Percentiles rank a stretch among this genome's conserved stretches.
These are phyloP conservation scores for Zosterops lateralis DNA, from an alignment of 2,113 vertebrate species.

Conservation along the genomic window DNA sequence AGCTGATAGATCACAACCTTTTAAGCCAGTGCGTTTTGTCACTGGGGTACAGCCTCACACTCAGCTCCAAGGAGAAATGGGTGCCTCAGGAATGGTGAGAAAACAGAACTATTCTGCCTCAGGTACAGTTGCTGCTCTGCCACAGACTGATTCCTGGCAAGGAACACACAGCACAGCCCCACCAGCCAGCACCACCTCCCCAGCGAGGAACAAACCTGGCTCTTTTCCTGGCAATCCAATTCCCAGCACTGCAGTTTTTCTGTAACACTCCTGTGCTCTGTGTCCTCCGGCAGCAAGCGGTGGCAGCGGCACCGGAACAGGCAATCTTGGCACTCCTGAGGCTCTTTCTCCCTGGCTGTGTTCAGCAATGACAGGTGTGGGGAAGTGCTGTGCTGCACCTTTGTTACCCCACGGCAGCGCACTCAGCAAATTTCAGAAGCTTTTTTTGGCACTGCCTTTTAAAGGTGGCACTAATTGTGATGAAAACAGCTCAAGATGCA, in stretches of 20 bases:
- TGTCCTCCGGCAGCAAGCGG: not conserved
- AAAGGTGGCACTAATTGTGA: not conserved
- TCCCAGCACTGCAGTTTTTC: not conserved
- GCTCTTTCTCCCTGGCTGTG: not conserved
- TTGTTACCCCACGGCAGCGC: not conserved
- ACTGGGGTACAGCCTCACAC: not conserved
- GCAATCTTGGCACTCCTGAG: not conserved
- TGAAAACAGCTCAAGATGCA: not conserved
- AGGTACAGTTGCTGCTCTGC: not conserved
- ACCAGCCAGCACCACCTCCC: not conserved
- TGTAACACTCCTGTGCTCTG: not conserved
- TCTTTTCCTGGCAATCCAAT: not conserved
- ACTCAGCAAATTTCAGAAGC: not conserved
- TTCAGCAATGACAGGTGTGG: not conserved
- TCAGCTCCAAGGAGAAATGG: not conserved
- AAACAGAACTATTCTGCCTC: not conserved
- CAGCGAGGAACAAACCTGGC: not conserved
- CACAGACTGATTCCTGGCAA: not conserved
- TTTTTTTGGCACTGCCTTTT: not conserved
- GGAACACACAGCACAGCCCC: not conserved
- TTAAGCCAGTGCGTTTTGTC: not conserved
- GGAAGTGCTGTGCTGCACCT: not conserved
- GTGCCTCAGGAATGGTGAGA: not conserved
- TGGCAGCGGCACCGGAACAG: not conserved
- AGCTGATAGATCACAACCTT: not conserved